phyloP scores from a whole-genome alignment of 1,140 invertebrate species.

The Trichogramma pretiosum region DNA sequence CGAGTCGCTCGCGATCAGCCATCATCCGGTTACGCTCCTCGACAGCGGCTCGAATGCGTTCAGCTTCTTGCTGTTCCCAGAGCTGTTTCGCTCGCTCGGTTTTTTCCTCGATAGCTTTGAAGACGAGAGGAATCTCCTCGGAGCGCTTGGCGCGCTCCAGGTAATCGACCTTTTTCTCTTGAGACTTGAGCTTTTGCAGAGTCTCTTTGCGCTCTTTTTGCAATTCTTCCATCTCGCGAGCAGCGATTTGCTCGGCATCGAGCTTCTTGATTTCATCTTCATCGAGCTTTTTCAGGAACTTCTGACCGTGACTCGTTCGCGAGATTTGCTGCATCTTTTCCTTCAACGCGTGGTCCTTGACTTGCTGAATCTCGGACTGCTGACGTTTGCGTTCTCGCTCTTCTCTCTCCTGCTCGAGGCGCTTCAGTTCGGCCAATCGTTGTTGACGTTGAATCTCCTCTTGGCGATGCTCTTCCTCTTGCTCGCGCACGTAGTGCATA shows the following conservation, averaged over 20 bases:
- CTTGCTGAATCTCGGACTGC: slow-evolving; percentile 73
- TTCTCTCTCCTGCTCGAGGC: slow-evolving; percentile 78
- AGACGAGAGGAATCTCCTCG: slow-evolving; percentile 84
- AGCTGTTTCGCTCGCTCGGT: slow-evolving; percentile 71
- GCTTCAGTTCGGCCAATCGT: slow-evolving; percentile 74
- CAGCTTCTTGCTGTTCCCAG: slow-evolving; percentile 86
- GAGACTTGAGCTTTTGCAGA: slow-evolving; percentile 77
- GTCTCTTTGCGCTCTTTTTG: no score
- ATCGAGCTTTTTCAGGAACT: slow-evolving; percentile 82
- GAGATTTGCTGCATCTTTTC: slow-evolving; percentile 86
- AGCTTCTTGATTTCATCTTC: slow-evolving; percentile 83
- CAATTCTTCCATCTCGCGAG: no score
- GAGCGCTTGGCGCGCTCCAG: slow-evolving; percentile 85
- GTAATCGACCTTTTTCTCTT: slow-evolving; percentile 92
- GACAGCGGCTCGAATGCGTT: slow-evolving; percentile 74
- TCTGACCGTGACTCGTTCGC: slow-evolving; percentile 80
- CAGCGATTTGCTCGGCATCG: no score
- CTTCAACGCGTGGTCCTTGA: slow-evolving; percentile 67
- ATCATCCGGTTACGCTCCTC: slow-evolving; percentile 79
- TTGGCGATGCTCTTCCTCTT: slow-evolving; percentile 74
- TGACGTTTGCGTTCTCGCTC: slow-evolving; percentile 68
- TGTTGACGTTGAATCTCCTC: slow-evolving; percentile 75
- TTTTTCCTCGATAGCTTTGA: slow-evolving; percentile 77
- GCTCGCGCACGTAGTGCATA: slow-evolving; percentile 77
- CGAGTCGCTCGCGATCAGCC: slow-evolving; percentile 66